phyloP scores from a whole-genome alignment of 2,888 invertebrate species.

The Cyrtodaria siliqua region DNA sequence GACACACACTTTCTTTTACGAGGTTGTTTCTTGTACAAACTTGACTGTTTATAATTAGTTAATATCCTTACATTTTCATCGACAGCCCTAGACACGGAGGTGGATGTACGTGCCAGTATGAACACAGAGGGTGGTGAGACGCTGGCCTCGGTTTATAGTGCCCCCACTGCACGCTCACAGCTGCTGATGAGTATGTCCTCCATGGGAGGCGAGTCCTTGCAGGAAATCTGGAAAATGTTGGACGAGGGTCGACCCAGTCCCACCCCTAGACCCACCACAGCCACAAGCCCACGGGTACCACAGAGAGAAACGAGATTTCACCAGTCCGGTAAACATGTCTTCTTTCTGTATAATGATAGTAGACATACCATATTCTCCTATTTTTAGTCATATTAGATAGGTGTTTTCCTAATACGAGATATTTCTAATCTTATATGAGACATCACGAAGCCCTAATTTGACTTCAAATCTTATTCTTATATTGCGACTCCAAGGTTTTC shows the following conservation, averaged over 20 bases:
- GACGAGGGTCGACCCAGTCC: conserved; percentile 74
- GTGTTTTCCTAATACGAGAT: too few species aligned
- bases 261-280: conserved; percentile 64
- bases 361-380: too few species aligned
- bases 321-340: not conserved
- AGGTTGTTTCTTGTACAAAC: too few species aligned
- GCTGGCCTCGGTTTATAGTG: conserved; percentile 29
- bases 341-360: too few species aligned
- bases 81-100: conserved; percentile 56
- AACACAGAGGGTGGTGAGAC: conserved; percentile 65
- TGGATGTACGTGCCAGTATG: conserved; percentile 61
- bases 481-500: too few species aligned
- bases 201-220: conserved; percentile 81
- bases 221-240: conserved; percentile 84
- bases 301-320: conserved; percentile 5
- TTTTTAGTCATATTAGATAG: too few species aligned
- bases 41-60: too few species aligned
- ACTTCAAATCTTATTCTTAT: too few species aligned
- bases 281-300: conserved; percentile 7
- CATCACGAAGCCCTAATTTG: too few species aligned
- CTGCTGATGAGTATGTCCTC: conserved; percentile 81
- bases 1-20: too few species aligned
- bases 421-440: too few species aligned
- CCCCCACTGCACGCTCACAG: conserved; percentile 53
- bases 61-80: too few species aligned